A percentile compares a stretch with the other conserved stretches of the same genome.
These are phyloP conservation scores for Pelecanus crispus DNA, from an alignment of 2,113 vertebrate genomes.

Conservation along the genomic window DNA sequence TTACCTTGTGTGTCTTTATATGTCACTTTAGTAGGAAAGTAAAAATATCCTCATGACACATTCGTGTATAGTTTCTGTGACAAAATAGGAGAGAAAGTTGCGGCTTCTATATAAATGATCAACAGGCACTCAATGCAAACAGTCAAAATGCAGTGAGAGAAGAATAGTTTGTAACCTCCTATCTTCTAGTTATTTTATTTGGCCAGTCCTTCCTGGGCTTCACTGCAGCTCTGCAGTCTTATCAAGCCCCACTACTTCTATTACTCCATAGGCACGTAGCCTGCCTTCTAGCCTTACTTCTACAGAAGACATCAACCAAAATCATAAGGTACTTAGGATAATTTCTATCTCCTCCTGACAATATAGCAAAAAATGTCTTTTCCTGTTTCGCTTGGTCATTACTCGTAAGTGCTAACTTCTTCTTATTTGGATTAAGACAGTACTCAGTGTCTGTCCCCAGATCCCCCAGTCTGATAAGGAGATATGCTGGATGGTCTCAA, in stretches of 20 bases:
- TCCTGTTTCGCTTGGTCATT: background rate
- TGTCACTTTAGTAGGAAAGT: background rate
- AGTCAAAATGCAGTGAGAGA: background rate
- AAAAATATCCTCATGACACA: background rate
- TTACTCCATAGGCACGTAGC: background rate
- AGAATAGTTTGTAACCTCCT: background rate
- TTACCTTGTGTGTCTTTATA: background rate
- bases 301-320: background rate
- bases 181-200: background rate
- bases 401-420: background rate
- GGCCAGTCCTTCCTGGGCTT: background rate
- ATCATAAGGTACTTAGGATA: background rate
- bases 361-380: background rate
- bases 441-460: background rate
- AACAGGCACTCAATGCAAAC: background rate
- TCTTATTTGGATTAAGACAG: background rate
- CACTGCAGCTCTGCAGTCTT: background rate
- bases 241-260: background rate
- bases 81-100: background rate
- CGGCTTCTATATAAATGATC: background rate
- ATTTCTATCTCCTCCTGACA: background rate
- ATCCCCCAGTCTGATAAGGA: background rate
- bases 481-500: background rate
- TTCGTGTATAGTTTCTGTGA: background rate
- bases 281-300: background rate